phyloP scores from a whole-genome alignment of 1,140 invertebrate genomes.

The Zaprionus gabonicus region DNA sequence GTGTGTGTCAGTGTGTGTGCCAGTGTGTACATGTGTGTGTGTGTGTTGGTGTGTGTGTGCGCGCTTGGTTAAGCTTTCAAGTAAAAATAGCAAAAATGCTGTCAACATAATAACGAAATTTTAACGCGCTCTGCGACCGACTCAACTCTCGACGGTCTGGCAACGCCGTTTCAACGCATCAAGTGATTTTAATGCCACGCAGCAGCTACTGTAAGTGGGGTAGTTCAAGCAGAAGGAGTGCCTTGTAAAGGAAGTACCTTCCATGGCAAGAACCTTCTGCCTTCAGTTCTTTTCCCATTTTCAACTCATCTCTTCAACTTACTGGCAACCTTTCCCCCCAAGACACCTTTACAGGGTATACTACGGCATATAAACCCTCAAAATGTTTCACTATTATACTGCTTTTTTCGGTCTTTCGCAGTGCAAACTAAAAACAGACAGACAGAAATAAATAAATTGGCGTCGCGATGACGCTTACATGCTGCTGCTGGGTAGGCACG shows the following conservation, averaged over 20 bases:
- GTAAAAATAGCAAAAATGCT: conserved; percentile 82
- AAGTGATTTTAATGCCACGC: conserved; percentile 49
- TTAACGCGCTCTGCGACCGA: conserved; percentile 74
- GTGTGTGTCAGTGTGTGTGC: conserved; percentile 14
- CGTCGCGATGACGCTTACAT: conserved; percentile 80
- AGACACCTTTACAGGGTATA: conserved; percentile 8
- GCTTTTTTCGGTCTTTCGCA: conserved; percentile 35
- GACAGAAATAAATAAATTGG: conserved; percentile 82
- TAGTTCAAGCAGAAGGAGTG: not conserved
- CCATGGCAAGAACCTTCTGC: too few species aligned
- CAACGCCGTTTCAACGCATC: conserved; percentile 58
- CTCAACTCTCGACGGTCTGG: conserved; percentile 45
- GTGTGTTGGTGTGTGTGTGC: conserved; percentile 27
- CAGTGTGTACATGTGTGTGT: conserved; percentile 10
- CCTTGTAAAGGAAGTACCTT: too few species aligned
- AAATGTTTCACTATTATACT: not conserved
- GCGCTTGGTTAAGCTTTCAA: conserved; percentile 79
- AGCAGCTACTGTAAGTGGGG: not conserved
- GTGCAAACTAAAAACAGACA: conserved; percentile 79
- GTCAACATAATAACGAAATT: conserved; percentile 83
- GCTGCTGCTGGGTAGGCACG: not conserved
- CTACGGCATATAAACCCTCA: not conserved
- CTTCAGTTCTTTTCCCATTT: too few species aligned
- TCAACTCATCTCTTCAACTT: not conserved
- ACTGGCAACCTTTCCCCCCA: not conserved